Conservation (phyloP, 2,797 vertebrate species). For the Aeoliscus strigatus region DNA sequence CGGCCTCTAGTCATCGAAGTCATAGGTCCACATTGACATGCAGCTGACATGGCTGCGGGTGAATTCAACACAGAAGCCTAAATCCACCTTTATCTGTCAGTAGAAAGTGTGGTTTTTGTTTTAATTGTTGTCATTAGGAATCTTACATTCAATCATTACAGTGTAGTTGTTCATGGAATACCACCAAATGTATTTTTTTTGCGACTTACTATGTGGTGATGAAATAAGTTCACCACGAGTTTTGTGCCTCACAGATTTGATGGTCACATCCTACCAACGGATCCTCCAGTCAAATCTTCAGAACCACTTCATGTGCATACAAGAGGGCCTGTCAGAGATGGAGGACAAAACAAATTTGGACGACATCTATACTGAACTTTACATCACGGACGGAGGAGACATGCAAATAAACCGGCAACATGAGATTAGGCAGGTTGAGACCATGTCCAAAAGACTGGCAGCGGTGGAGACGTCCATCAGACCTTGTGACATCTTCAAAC, state of each 20-base stretch:
- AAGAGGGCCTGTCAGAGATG: conserved; percentile 9
- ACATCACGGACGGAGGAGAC: conserved; percentile 1
- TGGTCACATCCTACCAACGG: conserved; percentile 10
- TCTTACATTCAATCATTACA: too few relatives aligned
- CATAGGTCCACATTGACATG: too few relatives aligned
- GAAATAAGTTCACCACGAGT: too few relatives aligned
- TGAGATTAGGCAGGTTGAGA: conserved; percentile 15
- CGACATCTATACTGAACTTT: conserved; percentile 17
- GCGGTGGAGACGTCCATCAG: background rate
- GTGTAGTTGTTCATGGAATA: too few relatives aligned
- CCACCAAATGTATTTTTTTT: too few relatives aligned
- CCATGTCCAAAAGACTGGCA: background rate
- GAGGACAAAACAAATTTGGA: conserved; percentile 10
- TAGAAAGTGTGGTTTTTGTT: too few relatives aligned
- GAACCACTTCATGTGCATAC: conserved; percentile 9
- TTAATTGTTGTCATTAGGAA: too few relatives aligned
- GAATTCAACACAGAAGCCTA: too few relatives aligned
- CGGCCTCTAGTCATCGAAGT: too few relatives aligned
- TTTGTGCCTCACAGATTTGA: conserved; percentile 4
- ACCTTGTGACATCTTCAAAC: conserved; percentile 7
- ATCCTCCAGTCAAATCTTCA: conserved; percentile 19
- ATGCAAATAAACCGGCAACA: conserved; percentile 10
- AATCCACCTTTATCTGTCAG: too few relatives aligned
- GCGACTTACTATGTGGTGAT: too few relatives aligned
- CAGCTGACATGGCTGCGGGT: too few relatives aligned